phyloP scores from a whole-genome alignment of 2,888 invertebrate species.

The Andricus curvator region DNA sequence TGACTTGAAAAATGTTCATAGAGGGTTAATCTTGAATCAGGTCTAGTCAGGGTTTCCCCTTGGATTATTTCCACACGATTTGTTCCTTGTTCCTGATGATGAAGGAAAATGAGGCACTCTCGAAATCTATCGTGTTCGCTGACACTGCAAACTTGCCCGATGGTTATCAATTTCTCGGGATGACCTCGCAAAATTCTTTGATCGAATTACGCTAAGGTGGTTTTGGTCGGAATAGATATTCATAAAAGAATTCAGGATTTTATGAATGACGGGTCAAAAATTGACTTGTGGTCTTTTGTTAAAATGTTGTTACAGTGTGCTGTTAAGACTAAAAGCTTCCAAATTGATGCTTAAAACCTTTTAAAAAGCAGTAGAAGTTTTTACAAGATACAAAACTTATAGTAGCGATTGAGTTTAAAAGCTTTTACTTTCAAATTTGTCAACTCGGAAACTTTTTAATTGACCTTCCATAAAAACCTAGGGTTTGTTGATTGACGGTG shows the following conservation, averaged over 20 bases:
- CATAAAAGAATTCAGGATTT: neutral
- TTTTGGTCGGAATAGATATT: neutral
- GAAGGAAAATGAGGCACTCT: constrained; percentile 7
- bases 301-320: neutral
- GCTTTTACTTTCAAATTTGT: neutral
- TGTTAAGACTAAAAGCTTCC: neutral
- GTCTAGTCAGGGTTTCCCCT: constrained; percentile 18
- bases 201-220: neutral
- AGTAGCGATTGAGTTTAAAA: neutral
- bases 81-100: constrained; percentile 15
- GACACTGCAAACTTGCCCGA: neutral
- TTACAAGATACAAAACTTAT: too few relatives aligned
- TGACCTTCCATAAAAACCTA: constrained; percentile 5
- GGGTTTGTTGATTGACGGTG: constrained; percentile 19
- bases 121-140: neutral
- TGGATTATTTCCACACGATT: constrained; percentile 21
- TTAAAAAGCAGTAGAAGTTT: neutral
- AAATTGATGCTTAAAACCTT: neutral
- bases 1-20: constrained; percentile 36
- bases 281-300: too few relatives aligned
- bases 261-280: neutral
- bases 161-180: constrained; percentile 9
- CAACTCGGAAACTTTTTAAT: constrained; percentile 7
- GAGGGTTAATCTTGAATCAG: constrained; percentile 27
- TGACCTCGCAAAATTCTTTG: neutral